Percentiles rank a stretch among this genome's conserved stretches.
Evolutionary conservation across 2,888 invertebrate species (phyloP).

Genomic region (Griposia aprilina): DNA sequence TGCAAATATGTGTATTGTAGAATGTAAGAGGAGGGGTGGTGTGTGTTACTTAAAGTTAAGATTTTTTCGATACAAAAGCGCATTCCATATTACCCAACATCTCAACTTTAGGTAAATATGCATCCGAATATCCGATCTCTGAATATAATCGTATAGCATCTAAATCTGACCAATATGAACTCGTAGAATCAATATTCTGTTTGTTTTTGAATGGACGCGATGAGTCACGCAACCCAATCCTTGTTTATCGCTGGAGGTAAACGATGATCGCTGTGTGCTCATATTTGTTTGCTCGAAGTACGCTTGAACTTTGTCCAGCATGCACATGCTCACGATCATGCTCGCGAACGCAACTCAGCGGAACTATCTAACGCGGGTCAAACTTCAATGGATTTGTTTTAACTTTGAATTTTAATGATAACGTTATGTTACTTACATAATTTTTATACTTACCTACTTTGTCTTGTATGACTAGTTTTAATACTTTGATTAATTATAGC

Average conservation of each 20-base stretch:
- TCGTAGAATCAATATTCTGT: neutral
- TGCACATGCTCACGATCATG: constrained; percentile 17
- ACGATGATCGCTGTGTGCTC: constrained; percentile 10
- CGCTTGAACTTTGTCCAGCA: constrained; percentile 37
- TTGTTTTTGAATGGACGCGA: neutral
- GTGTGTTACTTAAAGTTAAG: no score
- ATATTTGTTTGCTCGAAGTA: constrained; percentile 9
- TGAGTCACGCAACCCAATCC: constrained; percentile 11
- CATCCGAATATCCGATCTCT: no score
- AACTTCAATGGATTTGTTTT: constrained; percentile 20
- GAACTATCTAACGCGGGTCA: constrained; percentile 47
- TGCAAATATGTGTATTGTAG: no score
- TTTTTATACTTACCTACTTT: neutral
- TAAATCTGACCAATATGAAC: neutral
- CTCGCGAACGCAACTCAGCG: constrained; percentile 2
- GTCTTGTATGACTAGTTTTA: neutral
- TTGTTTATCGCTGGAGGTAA: constrained; percentile 29
- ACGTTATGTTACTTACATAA: neutral
- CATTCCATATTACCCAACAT: no score
- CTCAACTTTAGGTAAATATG: no score
- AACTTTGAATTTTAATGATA: constrained; percentile 22
- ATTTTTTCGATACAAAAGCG: no score
- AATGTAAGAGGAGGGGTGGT: no score
- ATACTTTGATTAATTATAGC: neutral
- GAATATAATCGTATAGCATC: neutral